A percentile compares a stretch with the other conserved stretches of the same genome.
phyloP scores from a whole-genome alignment of 2,113 vertebrate genomes.

The Ochotona princeps region DNA sequence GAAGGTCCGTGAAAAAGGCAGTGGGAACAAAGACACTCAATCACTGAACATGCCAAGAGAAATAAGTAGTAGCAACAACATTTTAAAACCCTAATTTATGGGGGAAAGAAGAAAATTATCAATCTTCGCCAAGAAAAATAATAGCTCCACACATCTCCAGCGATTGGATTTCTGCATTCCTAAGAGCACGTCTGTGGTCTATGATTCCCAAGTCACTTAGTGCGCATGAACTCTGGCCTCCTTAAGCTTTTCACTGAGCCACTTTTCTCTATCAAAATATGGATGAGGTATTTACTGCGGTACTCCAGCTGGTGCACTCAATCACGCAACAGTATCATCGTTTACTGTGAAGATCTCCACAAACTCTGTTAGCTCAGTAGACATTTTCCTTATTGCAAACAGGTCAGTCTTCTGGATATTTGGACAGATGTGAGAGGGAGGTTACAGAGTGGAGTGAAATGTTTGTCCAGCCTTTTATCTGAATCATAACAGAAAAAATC shows the following conservation, averaged over 20 bases:
- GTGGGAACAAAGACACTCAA: constrained; percentile 72
- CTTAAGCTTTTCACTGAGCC: constrained; percentile 52
- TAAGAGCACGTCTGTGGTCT: constrained; percentile 72
- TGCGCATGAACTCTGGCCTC: constrained; percentile 72
- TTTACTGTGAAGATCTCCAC: neutral
- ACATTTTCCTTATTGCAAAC: neutral
- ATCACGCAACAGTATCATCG: rapidly evolving
- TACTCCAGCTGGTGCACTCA: neutral
- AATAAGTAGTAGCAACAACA: constrained; percentile 77
- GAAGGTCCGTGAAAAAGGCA: constrained; percentile 60
- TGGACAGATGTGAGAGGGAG: neutral
- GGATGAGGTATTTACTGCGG: neutral
- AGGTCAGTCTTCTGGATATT: neutral
- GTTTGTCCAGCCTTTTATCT: neutral
- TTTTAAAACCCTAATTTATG: constrained; percentile 77
- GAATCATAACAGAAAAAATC: constrained; percentile 14
- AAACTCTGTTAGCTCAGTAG: neutral
- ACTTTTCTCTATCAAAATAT: constrained; percentile 25
- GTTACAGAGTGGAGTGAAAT: neutral
- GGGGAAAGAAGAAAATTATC: constrained; percentile 72
- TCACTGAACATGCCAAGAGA: constrained; percentile 61
- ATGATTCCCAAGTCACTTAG: constrained; percentile 69
- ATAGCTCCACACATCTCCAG: constrained; percentile 68
- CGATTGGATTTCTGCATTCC: constrained; percentile 73
- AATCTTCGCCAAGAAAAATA: constrained; percentile 78